Conservation (phyloP, 2,888 invertebrate species). For the Reticulitermes lucifugus region DNA sequence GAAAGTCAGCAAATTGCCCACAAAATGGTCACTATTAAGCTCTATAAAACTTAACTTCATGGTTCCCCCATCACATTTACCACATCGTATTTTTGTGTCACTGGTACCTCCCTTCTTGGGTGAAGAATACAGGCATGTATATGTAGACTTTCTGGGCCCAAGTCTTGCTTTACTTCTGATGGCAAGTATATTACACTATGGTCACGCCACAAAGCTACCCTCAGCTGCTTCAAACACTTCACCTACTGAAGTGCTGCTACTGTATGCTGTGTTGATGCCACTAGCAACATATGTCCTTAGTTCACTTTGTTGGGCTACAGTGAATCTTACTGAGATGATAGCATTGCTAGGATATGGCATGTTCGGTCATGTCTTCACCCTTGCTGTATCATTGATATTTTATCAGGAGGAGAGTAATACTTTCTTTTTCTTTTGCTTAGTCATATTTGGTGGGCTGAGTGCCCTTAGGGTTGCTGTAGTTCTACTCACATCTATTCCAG, state of each 20-base stretch:
- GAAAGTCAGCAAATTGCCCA: background rate
- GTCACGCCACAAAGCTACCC: constrained; percentile 60
- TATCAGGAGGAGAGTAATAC: constrained; percentile 63
- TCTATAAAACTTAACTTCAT: constrained; percentile 27
- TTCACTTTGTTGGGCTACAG: constrained; percentile 59
- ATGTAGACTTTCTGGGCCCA: constrained; percentile 65
- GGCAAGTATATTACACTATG: constrained; percentile 61
- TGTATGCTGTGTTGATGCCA: constrained; percentile 61
- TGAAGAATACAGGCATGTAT: constrained; percentile 59
- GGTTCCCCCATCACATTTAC: constrained; percentile 35
- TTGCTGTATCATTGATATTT: constrained; percentile 62
- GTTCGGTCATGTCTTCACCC: constrained; percentile 65
- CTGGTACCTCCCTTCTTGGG: constrained; percentile 62
- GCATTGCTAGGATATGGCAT: constrained; percentile 65
- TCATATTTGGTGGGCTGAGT: constrained; percentile 65
- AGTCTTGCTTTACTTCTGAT: constrained; percentile 61
- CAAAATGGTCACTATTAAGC: constrained; percentile 8
- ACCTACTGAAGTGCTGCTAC: constrained; percentile 60
- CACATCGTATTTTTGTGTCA: constrained; percentile 61
- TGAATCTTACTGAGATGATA: constrained; percentile 62
- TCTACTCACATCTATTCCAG: constrained; percentile 63
- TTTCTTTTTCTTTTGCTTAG: constrained; percentile 64
- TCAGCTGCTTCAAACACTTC: constrained; percentile 57
- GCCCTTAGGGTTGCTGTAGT: constrained; percentile 65
- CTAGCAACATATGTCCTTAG: constrained; percentile 60